A percentile compares a stretch with the other conserved stretches of the same genome.
Conservation (phyloP, 2,113 vertebrate genomes). For the Sapayoa aenigma region DNA sequence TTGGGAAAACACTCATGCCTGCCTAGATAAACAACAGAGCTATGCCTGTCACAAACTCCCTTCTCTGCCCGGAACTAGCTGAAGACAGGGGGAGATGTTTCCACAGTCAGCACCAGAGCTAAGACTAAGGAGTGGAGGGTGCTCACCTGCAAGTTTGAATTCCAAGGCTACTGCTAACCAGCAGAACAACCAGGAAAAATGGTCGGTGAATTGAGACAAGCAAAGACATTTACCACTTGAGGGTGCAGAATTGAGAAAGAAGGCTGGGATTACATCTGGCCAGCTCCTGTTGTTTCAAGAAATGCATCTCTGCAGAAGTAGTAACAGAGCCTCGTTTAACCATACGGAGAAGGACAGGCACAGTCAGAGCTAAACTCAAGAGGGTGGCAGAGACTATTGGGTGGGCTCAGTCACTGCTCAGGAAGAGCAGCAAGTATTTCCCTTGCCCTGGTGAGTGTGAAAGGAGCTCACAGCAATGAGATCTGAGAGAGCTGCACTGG, state of each 20-base stretch:
- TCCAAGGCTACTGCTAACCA: neutral
- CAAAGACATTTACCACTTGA: neutral
- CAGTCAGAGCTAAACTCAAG: neutral
- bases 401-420: fast-evolving
- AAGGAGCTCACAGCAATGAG: neutral
- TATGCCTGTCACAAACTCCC: neutral
- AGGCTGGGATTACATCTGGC: neutral
- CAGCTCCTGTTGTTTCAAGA: neutral
- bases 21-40: neutral
- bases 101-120: neutral
- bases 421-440: neutral
- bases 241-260: neutral
- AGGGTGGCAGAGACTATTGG: neutral
- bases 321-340: neutral
- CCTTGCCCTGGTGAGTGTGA: neutral
- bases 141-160: neutral
- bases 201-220: neutral
- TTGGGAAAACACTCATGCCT: constrained; percentile 2
- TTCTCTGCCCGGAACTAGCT: neutral
- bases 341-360: neutral
- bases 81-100: constrained; percentile 45
- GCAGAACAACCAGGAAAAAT: neutral
- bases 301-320: neutral
- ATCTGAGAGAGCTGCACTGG: neutral
- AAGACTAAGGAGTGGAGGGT: neutral